Base-by-base conservation (phyloP, 2,888 invertebrate genomes). In the Bibio marci region DNA sequence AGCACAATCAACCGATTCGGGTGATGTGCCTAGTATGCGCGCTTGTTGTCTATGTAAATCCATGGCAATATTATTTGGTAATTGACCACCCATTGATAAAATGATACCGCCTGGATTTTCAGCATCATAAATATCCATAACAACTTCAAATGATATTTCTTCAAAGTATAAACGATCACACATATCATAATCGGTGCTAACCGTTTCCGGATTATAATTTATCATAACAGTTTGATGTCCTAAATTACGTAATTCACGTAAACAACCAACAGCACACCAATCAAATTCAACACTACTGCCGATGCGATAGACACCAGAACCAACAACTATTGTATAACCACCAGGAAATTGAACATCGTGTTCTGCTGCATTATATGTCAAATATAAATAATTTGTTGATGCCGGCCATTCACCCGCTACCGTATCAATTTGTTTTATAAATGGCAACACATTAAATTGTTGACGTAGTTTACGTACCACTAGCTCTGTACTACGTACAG, bases 401-500 rank as follows among this genome's bases (percentile, higher is more conserved):
- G 97, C 97, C 0, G 98, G 98, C 94, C 95, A 99, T 62, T 99
- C 98, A 0, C 95, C 98, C 30, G 98, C 95, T 4, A 98, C 95
- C 0, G 97, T 98, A 60, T 98, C 97, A 46, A 99, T 97, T 67
- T 94, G 91, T 61, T 97, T 97, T 1, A 97, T 88, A 55, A 70
- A 82, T 1, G 94, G 94, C 2, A 66, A 70, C 15, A 95, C 78
- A 31, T 73, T 74, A 59, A 65, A 69, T 52, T 86, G 81, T 54
- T 78, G 75, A 38, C 88, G 66, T 48, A 76, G 69, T 49, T 78
- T 80, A 25, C 88, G 67, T 3, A 87, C 76, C 1, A 80, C 83
- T 40, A 88, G 61, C 58, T 91, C 91, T 0, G 91, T 87, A 52
- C 85, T 91, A 59, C 85, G 82, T 13, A 85, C 78, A 18, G 78